Conservation (phyloP, 2,113 vertebrate genomes). For the Haemorhous mexicanus region DNA sequence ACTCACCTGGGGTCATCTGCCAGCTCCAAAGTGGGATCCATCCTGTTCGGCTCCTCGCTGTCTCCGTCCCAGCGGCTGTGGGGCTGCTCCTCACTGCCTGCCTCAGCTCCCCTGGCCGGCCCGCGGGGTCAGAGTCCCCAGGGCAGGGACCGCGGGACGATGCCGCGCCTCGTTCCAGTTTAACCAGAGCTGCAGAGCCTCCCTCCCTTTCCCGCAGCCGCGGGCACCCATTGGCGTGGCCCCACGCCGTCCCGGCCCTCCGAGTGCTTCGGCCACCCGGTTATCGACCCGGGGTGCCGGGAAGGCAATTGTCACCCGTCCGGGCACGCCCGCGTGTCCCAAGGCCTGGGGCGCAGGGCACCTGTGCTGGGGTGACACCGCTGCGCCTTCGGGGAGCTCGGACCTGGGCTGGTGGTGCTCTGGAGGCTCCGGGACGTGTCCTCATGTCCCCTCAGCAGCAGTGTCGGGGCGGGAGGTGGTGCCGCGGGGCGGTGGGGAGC, state of each 20-base stretch:
- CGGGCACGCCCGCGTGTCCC: rapidly evolving
- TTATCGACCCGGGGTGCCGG: background rate
- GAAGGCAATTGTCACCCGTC: rapidly evolving
- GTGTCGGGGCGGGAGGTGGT: background rate
- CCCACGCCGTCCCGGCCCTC: background rate
- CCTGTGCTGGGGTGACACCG: background rate
- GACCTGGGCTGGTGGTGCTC: background rate
- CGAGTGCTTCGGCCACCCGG: background rate
- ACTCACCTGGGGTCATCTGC: conserved; percentile 51
- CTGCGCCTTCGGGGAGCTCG: rapidly evolving
- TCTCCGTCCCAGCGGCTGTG: background rate
- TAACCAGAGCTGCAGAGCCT: background rate
- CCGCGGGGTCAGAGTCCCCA: conserved; percentile 48
- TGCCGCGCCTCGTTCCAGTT: background rate
- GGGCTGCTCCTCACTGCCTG: background rate
- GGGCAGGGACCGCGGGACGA: background rate
- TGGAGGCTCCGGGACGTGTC: rapidly evolving
- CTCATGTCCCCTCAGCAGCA: rapidly evolving
- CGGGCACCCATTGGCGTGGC: background rate
- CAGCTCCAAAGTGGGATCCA: conserved; percentile 30
- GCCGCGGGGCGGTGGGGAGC: rapidly evolving
- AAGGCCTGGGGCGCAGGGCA: background rate
- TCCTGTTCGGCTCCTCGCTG: background rate
- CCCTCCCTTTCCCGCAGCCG: background rate
- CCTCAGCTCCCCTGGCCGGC: background rate